Evolutionary conservation across 2,113 vertebrate genomes (phyloP).

Genomic region (Lagopus muta): DNA sequence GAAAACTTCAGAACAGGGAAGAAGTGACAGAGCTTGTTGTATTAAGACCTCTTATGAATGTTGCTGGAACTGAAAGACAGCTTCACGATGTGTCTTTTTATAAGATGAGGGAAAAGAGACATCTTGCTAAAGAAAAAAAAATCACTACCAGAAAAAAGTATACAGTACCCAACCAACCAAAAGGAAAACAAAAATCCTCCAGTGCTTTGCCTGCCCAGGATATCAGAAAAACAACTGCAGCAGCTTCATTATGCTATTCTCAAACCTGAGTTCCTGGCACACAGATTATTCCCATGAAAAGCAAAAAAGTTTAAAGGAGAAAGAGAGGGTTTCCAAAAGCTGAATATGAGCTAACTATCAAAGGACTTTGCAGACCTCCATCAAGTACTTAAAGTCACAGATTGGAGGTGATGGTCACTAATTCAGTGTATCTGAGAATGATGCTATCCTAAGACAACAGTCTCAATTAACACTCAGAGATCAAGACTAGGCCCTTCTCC

Average conservation of each 20-base stretch:
- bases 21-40: background rate
- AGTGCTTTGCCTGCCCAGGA: background rate
- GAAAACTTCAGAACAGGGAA: constrained; percentile 13
- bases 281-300: background rate
- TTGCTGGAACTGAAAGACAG: constrained; percentile 4
- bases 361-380: background rate
- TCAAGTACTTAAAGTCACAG: background rate
- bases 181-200: background rate
- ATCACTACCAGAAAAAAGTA: background rate
- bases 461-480: background rate
- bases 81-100: background rate
- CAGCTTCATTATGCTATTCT: background rate
- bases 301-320: background rate
- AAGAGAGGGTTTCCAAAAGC: background rate
- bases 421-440: background rate
- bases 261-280: background rate
- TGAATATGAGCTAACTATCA: background rate
- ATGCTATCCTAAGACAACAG: background rate
- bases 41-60: background rate
- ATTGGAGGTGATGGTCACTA: background rate
- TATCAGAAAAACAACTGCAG: background rate
- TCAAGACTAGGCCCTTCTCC: background rate
- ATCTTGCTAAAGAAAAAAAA: background rate
- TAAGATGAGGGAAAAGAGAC: background rate
- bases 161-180: background rate